Percentiles rank a stretch among this genome's conserved stretches.
These are phyloP conservation scores for Luidia sarsii DNA, from an alignment of 53 echinoderm and acorn worm species.

Conservation along the genomic window DNA sequence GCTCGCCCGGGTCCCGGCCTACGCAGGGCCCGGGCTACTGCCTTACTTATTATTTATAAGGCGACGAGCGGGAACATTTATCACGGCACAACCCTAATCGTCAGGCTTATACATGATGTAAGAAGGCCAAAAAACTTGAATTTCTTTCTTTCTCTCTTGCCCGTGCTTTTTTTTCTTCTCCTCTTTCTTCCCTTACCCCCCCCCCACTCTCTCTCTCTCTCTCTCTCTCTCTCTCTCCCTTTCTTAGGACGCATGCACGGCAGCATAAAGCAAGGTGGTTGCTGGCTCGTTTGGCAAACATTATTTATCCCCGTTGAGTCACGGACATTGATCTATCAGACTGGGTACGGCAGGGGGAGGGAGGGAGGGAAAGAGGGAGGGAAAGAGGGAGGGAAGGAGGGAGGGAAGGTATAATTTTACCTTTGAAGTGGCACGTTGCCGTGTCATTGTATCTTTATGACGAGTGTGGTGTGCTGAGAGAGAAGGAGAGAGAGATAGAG, in stretches of 20 bases:
- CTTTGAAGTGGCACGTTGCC: background rate
- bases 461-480: too few species aligned
- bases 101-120: conserved; percentile 27
- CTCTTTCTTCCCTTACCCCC: too few species aligned
- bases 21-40: background rate
- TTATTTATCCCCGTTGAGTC: conserved; percentile 46
- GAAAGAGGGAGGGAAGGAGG: conserved; percentile 31
- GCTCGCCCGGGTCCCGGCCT: too few species aligned
- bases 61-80: conserved; percentile 29
- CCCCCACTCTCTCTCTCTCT: background rate
- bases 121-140: conserved; percentile 5
- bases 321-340: conserved; percentile 41
- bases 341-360: too few species aligned
- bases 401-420: conserved; percentile 8
- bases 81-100: conserved; percentile 35
- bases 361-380: too few species aligned
- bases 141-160: background rate
- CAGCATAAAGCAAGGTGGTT: too few species aligned
- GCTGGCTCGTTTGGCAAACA: background rate
- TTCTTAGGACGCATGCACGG: too few species aligned
- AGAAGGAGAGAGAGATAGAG: too few species aligned
- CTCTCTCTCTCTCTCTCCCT: background rate
- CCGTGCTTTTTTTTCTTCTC: background rate
- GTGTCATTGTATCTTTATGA: conserved; percentile 3
- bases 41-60: conserved; percentile 48